Conservation (phyloP, 2,888 invertebrate genomes). For the Macropis europaea region DNA sequence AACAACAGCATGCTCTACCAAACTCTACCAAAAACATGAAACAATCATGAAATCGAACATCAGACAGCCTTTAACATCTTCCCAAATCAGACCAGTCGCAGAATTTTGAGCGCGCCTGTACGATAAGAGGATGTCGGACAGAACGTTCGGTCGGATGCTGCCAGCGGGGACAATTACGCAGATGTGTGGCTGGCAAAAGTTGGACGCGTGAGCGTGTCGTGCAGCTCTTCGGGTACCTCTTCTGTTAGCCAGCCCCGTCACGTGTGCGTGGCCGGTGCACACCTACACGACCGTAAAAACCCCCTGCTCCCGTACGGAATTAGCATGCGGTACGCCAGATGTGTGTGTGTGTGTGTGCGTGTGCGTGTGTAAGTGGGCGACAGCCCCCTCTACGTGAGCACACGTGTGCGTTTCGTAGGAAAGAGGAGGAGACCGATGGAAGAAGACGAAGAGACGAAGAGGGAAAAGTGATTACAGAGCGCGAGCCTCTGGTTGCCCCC, state of each 20-base stretch:
- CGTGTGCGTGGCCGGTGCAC: constrained; percentile 44
- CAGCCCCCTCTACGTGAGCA: constrained; percentile 43
- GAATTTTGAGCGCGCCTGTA: constrained; percentile 65
- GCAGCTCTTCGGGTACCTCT: constrained; percentile 52
- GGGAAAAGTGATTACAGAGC: constrained; percentile 78
- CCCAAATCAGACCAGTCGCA: background rate
- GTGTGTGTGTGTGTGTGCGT: constrained; percentile 47
- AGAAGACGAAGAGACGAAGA: constrained; percentile 26
- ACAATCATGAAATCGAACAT: too few species aligned
- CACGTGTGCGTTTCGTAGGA: constrained; percentile 53
- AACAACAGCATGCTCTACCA: too few species aligned
- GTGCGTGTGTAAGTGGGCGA: constrained; percentile 51
- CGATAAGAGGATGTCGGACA: constrained; percentile 60
- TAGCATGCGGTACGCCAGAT: constrained; percentile 68
- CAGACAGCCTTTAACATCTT: too few species aligned
- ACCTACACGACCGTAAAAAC: constrained; percentile 60
- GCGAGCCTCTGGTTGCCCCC: constrained; percentile 78
- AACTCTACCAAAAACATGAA: too few species aligned
- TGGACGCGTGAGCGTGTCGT: constrained; percentile 68
- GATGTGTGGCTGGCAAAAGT: constrained; percentile 73
- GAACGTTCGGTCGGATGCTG: constrained; percentile 71
- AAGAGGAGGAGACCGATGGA: constrained; percentile 9
- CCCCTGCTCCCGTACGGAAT: constrained; percentile 66
- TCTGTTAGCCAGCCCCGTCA: constrained; percentile 41
- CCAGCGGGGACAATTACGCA: constrained; percentile 80